Evolutionary conservation across 2,797 vertebrate species (phyloP), one percentile per base, ranked within the genome.

Genomic region (Falco novaeseelandiae): DNA sequence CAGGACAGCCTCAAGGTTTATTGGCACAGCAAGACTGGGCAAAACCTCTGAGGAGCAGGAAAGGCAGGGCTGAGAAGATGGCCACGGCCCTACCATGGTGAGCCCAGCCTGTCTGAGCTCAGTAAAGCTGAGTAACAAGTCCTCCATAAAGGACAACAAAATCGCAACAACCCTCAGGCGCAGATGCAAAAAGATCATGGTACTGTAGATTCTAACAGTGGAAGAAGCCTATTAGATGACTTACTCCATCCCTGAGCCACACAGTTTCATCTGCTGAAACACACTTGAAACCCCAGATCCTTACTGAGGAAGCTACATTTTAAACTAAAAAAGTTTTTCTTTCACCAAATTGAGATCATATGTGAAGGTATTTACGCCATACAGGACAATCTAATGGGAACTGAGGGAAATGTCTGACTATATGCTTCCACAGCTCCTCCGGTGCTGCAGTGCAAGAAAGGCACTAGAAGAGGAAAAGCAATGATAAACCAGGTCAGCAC

Each of bases 1-100:
- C 46, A 87, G 69, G 36, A 83, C 51, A 87, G 69, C 27, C 46
- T 92, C 46, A 71, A 36, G 59, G 42, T 90, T 87, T 70, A 82
- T 13, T 0, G 0, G 61, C 12, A 42, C 5, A 77, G 34, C 34
- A 81, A 91, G 34, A 95, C 66, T 18, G 32, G 22, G 10, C 14
- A 87, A 93, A 87, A 85, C 7, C 9, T 22, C 16, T 3, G 20
- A 83, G 36, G 8, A 72, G 25, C 20, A 46, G 51, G 48, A 88
- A 4, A 0, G n/a, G 25, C 70, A 57, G 8, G 44, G 30, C 48
- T 76, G 38, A 74, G 72, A 90, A 88, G 67, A 26, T 26, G 48
- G 29, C 25, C 21, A 71, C 44, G 59, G 42, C 13, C 29, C 52
- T 73, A 63, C 20, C 18, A 12, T 0, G 0, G 38, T 27, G 5